Evolutionary conservation across 2,113 vertebrate genomes (phyloP), one percentile per base, ranked within the genome.

Genomic region (Scolopax mira): DNA sequence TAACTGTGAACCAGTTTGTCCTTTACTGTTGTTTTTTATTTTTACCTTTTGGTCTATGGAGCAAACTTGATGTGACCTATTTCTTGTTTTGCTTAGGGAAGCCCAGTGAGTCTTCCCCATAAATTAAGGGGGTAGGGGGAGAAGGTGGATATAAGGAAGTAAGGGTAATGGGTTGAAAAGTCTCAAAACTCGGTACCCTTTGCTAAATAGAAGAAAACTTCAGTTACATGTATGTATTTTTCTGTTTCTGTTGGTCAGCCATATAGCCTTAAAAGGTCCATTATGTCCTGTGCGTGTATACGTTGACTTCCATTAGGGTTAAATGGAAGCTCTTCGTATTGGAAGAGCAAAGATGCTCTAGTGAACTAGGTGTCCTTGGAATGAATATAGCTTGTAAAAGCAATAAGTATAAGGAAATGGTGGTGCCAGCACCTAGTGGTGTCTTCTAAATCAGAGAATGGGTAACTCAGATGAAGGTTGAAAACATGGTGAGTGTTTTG

Each of bases 1-100:
- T 98, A 97, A 98, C 98, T 98, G 98, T 98, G 98, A 98, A 97
- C 97, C 90, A 91, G 88, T 96, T 93, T 96, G 94, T 97, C 91
- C 58, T 93, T 96, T 84, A 41, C 85, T 81, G 28, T 86, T 93
- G 91, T 91, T 17, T 27, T 54, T 52, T 88, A n/a, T 96, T 93
- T 93, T 92, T 67, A 89, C 79, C 62, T 97, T 97, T 95, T 91
- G 91, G 88, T 94, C 95, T 96, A 55, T 91, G 93, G 91, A 96
- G 85, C 90, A 90, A 93, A 96, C 69, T 95, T 88, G 71, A 90
- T 97, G 96, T 85, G 66, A 87, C 88, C 49, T 92, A 79, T 95
- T 93, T 90, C 73, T 85, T 73, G 51, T 92, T 88, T 80, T 93
- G 85, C 95, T 85, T 96, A 93, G 92, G 97, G 94, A 95, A 96